Evolutionary conservation across 2,113 vertebrate species (phyloP).

Genomic region (Ceyx melanurus): DNA sequence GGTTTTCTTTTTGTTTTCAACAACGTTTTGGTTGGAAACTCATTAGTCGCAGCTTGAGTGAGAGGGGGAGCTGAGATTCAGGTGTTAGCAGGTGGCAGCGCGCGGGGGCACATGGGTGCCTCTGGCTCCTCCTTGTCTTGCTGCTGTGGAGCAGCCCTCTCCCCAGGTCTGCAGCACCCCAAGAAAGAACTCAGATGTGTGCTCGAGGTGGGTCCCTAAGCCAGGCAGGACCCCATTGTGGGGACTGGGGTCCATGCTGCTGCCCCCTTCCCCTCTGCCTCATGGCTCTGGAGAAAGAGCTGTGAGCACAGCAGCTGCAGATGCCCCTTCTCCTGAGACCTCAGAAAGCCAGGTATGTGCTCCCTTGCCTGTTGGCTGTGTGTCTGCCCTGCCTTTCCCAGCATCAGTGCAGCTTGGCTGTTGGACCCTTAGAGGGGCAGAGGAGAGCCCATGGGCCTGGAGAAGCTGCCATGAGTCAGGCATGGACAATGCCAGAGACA

Average conservation of each 20-base stretch:
- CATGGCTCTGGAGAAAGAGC: neutral
- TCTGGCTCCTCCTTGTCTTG: neutral
- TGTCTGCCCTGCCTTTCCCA: neutral
- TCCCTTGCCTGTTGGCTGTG: neutral
- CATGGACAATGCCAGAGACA: neutral
- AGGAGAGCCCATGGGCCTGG: neutral
- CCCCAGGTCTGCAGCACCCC: neutral
- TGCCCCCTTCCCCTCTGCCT: neutral
- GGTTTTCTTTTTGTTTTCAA: conserved; percentile 45
- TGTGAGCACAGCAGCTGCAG: neutral
- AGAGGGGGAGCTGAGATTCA: neutral
- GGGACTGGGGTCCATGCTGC: neutral
- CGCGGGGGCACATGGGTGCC: too few species aligned
- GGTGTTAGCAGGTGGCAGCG: neutral
- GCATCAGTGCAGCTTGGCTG: accelerated
- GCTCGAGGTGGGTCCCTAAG: neutral
- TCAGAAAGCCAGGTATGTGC: neutral
- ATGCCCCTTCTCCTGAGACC: neutral
- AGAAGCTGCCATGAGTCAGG: neutral
- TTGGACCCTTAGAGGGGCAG: accelerated
- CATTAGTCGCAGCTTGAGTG: neutral
- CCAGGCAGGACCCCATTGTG: neutral
- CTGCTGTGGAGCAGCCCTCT: accelerated
- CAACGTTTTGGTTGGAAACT: conserved; percentile 22
- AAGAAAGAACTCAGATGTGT: neutral